Evolutionary conservation across 2,113 vertebrate species (phyloP).

Genomic region (Eptesicus fuscus): DNA sequence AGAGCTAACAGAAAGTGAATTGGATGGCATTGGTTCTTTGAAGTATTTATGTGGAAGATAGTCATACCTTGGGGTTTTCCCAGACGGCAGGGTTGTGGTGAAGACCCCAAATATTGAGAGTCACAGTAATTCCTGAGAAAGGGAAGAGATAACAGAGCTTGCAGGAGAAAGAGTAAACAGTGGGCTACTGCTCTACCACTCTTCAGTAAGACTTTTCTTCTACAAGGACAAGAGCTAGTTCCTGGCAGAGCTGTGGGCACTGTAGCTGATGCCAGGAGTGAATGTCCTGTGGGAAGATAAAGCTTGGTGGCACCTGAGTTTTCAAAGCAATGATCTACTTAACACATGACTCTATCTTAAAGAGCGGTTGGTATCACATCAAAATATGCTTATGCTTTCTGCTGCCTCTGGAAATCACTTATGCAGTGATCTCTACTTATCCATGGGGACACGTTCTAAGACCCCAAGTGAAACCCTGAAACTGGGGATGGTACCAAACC

Average conservation of each 20-base stretch:
- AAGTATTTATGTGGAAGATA: background rate
- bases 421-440: background rate
- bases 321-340: background rate
- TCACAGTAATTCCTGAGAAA: conserved; percentile 66
- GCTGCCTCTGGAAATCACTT: background rate
- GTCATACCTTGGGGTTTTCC: conserved; percentile 81
- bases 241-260: background rate
- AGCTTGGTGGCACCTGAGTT: background rate
- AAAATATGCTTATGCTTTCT: background rate
- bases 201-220: background rate
- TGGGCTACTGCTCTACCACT: background rate
- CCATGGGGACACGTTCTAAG: background rate
- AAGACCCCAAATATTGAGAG: conserved; percentile 75
- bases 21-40: background rate
- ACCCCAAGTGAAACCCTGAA: background rate
- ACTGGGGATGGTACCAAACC: background rate
- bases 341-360: background rate
- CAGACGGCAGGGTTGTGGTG: conserved; percentile 80
- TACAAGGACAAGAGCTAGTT: background rate
- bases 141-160: conserved; percentile 16
- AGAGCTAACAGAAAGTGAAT: background rate
- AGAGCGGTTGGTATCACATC: background rate
- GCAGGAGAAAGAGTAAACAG: background rate
- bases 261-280: background rate
- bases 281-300: background rate